phyloP scores from a whole-genome alignment of 2,888 invertebrate species.

The Anagyrus pseudococci region DNA sequence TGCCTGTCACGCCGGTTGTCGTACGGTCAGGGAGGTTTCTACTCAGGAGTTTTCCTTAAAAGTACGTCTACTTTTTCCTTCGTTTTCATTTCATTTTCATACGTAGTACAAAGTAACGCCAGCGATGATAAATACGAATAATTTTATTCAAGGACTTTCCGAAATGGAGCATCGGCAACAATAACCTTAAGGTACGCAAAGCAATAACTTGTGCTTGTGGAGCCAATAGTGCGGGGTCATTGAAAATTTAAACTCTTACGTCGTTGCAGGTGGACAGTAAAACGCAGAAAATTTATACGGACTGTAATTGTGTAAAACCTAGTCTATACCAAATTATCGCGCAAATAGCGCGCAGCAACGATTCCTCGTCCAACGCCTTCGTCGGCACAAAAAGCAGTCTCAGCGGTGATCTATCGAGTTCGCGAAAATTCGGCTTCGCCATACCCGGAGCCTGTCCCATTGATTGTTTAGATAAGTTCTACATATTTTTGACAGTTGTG shows the following conservation, averaged over 20 bases:
- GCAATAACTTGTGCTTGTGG: too few species aligned
- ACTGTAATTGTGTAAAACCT: conserved; percentile 64
- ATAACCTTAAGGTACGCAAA: too few species aligned
- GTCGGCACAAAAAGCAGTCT: conserved; percentile 35
- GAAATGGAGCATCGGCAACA: too few species aligned
- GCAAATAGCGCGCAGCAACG: neutral
- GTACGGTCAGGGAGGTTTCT: conserved; percentile 55
- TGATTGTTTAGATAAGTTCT: conserved; percentile 66
- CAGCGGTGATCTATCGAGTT: conserved; percentile 15
- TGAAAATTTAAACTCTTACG: conserved; percentile 11
- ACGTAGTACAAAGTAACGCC: too few species aligned
- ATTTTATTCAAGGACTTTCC: too few species aligned
- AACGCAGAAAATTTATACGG: conserved; percentile 57
- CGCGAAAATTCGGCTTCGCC: conserved; percentile 56
- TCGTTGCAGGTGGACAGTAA: conserved; percentile 49
- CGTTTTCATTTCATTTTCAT: too few species aligned
- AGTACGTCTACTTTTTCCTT: neutral
- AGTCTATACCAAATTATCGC: neutral
- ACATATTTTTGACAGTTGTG: conserved; percentile 65
- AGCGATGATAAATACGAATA: too few species aligned
- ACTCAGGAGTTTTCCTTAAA: neutral
- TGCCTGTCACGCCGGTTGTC: conserved; percentile 83
- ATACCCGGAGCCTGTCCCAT: conserved; percentile 66
- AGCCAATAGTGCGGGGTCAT: too few species aligned
- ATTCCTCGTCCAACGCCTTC: conserved; percentile 6